These are phyloP conservation scores for Heteromormyrus szaboi DNA, from an alignment of 2,797 vertebrate genomes.

Conservation along the genomic window DNA sequence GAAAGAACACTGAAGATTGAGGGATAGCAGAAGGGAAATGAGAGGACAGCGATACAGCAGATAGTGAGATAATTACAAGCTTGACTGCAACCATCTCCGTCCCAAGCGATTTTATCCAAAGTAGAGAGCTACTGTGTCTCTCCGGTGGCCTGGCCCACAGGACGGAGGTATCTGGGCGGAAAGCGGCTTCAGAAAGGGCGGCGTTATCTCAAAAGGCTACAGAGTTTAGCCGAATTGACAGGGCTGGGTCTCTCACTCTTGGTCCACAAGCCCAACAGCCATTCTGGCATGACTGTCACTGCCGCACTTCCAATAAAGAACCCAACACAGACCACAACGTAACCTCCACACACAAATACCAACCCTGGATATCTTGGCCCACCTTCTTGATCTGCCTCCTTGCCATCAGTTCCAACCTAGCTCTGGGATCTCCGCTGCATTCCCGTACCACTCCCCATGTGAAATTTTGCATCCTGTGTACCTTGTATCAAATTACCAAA, in stretches of 20 bases:
- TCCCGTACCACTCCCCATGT: neutral
- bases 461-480: neutral
- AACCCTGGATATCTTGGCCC: neutral
- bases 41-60: constrained; percentile 20
- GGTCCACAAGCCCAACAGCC: neutral
- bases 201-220: neutral
- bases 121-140: constrained; percentile 42
- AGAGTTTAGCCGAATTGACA: neutral
- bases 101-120: neutral
- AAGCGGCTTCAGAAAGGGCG: neutral
- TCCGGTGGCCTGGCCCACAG: constrained; percentile 37
- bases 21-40: constrained; percentile 28
- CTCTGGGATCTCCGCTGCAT: neutral
- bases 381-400: neutral
- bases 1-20: constrained; percentile 31
- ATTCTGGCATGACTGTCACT: neutral
- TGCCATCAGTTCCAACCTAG: neutral
- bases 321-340: neutral
- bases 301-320: neutral
- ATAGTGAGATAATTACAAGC: constrained; percentile 44
- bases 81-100: constrained; percentile 30
- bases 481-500: neutral
- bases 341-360: neutral
- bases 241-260: neutral
- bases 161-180: neutral